phyloP scores from a whole-genome alignment of 37 sponge, comb jelly and placozoan species.

The Petrosia ficiformis region DNA sequence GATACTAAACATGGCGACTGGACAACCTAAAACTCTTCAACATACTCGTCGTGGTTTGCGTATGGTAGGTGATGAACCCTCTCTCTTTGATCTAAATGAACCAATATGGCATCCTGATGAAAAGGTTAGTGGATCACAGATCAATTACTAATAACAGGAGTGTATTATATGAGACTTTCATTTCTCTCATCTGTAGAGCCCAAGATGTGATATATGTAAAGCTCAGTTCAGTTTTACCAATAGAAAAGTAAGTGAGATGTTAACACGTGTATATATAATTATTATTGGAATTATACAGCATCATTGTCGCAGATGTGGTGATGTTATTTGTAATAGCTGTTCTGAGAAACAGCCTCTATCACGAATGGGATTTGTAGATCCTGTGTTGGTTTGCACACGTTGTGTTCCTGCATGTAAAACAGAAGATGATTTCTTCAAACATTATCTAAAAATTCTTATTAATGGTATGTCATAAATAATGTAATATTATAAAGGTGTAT shows the following conservation, averaged over 20 bases:
- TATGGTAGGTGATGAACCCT: constrained; percentile 53
- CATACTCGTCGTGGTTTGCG: constrained; percentile 39
- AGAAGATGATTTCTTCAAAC: constrained; percentile 59
- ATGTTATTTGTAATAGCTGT: constrained; percentile 67
- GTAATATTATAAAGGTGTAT: not conserved
- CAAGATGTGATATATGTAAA: constrained; percentile 43
- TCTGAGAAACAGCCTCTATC: constrained; percentile 38
- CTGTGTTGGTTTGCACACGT: constrained; percentile 53
- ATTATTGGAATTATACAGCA: constrained; percentile 43
- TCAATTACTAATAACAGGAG: not conserved
- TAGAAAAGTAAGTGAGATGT: constrained; percentile 42
- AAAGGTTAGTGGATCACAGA: constrained; percentile 14
- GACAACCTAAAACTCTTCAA: constrained; percentile 21
- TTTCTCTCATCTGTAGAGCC: constrained; percentile 21
- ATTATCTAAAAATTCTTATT: constrained; percentile 47
- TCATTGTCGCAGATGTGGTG: constrained; percentile 81
- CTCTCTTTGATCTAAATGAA: constrained; percentile 70
- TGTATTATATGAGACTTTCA: not conserved
- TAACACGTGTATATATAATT: not conserved
- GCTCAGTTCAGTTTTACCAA: constrained; percentile 37
- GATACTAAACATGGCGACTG: constrained; percentile 4
- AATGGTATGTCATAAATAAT: constrained; percentile 32
- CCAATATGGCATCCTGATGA: constrained; percentile 80
- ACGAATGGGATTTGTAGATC: constrained; percentile 82
- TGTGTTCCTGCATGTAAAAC: constrained; percentile 48